A percentile compares a stretch with the other conserved stretches of the same genome.
phyloP scores from a whole-genome alignment of 1,140 invertebrate genomes.

The Galleria mellonella region DNA sequence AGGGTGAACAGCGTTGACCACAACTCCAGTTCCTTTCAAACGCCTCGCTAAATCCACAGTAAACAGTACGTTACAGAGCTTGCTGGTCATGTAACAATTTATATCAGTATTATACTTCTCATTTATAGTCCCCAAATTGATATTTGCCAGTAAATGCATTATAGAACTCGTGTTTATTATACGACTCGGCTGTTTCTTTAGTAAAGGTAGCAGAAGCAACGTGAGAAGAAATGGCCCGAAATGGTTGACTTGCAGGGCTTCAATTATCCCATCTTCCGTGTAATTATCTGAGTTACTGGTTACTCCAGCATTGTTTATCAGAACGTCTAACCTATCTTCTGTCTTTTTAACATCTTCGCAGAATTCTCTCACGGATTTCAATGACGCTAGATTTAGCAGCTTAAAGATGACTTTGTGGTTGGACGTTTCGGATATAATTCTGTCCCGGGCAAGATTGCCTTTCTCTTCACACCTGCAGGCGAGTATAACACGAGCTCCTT shows the following conservation, averaged over 20 bases:
- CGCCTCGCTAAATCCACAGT: slow-evolving; percentile 83
- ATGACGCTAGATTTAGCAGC: slow-evolving; percentile 83
- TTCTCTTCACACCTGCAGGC: slow-evolving; percentile 82
- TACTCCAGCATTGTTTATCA: slow-evolving; percentile 85
- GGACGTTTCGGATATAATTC: slow-evolving; percentile 50
- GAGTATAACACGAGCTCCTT: slow-evolving; percentile 85
- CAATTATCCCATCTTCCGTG: slow-evolving; percentile 84
- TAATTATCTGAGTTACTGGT: slow-evolving; percentile 32
- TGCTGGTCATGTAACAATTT: slow-evolving; percentile 79
- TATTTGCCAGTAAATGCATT: slow-evolving; percentile 79
- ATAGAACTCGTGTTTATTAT: slow-evolving; percentile 89
- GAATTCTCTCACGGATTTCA: slow-evolving; percentile 82
- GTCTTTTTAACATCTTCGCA: slow-evolving; percentile 74
- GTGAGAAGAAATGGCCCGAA: slow-evolving; percentile 88
- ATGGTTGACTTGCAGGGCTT: slow-evolving; percentile 89
- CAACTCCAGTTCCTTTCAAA: slow-evolving; percentile 83
- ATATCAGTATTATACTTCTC: slow-evolving; percentile 74
- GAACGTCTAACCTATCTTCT: slow-evolving; percentile 81
- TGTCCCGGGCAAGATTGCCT: slow-evolving; percentile 37
- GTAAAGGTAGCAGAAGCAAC: slow-evolving; percentile 76
- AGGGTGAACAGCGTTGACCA: slow-evolving; percentile 88
- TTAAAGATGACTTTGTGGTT: slow-evolving; percentile 39
- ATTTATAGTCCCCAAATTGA: slow-evolving; percentile 86
- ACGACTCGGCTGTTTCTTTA: slow-evolving; percentile 84
- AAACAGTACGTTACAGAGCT: slow-evolving; percentile 90